Evolutionary conservation across 2,797 vertebrate genomes (phyloP).

Genomic region (Lepilemur septentrionalis): DNA sequence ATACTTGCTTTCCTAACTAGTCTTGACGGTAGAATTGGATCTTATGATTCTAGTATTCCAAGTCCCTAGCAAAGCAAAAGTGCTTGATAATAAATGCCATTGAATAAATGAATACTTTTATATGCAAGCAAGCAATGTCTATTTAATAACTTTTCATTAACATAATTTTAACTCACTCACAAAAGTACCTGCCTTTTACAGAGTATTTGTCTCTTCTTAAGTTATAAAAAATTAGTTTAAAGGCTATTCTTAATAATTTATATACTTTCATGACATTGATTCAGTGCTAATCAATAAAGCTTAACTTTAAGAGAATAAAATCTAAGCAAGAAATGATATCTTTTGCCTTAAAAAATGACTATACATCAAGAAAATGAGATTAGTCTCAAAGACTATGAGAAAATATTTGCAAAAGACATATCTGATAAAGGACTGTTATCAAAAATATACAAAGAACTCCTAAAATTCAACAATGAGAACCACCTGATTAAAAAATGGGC

Average conservation of each 20-base stretch:
- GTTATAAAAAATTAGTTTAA: not conserved
- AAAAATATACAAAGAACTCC: conserved; percentile 24
- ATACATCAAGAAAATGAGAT: not conserved
- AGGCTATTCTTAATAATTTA: not conserved
- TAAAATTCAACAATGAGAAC: not conserved
- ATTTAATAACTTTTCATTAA: not conserved
- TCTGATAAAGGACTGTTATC: not conserved
- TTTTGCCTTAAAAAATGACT: not conserved
- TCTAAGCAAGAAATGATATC: not conserved
- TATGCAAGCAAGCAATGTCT: not conserved
- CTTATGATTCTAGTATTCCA: not conserved
- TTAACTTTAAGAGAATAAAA: not conserved
- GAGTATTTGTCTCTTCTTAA: not conserved
- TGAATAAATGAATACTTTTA: not conserved
- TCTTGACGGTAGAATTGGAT: not conserved
- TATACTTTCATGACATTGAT: not conserved
- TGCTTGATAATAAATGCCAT: not conserved
- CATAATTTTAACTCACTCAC: not conserved
- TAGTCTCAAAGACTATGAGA: not conserved
- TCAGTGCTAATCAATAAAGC: not conserved
- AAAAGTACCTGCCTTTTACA: not conserved
- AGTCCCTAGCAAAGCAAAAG: not conserved
- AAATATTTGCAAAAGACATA: not conserved
- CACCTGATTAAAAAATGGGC: not conserved
- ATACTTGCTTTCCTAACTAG: not conserved